Evolutionary conservation across 2,888 invertebrate species (phyloP), one percentile per base, ranked within the genome.

Genomic region (Dolomedes plantarius): DNA sequence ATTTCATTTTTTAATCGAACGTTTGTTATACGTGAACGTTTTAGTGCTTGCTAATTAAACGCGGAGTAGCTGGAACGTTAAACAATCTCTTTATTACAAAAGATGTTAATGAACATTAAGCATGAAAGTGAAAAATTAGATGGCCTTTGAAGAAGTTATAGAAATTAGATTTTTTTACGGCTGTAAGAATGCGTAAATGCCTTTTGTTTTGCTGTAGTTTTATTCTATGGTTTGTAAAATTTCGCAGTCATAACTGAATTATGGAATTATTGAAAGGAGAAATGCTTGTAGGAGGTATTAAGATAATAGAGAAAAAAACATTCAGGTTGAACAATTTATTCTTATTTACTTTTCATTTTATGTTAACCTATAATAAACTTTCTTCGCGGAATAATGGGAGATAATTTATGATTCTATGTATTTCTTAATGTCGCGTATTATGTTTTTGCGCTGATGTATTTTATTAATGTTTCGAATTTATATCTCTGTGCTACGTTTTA

Each of bases 11-110:
- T 56, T 23, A 56, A 23, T 23, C 19, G 56, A 16, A 56, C 56
- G 23, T 56, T 56, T 56, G 56, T 56, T 23, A 56, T 23, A 6
- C 56, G 19, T 2, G 56, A 56, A 23, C 19, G 56, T 56, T 56
- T 56, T 56, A 56, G 23, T 56, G 56, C 56, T 56, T 11, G 23
- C 56, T 56, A 56, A 56, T 56, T 56, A 56, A 56, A 56, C 11
- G 56, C 3, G 41, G 41, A 46, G 41, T 5, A 13, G 9, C 41
- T 13, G 23, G 23, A 56, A 56, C 56, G 56, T 56, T 56, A 56
- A 56, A 56, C 56, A 56, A 56, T 56, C 56, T 56, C 56, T 56
- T 56, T 56, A 56, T 56, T 56, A 56, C 56, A 56, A 56, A 56
- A 56, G 56, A 56, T 56, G 56, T 56, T 56, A 56, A 56, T 56